Conservation (phyloP, 2,797 vertebrate genomes). For the Mormyrops boulengeri region DNA sequence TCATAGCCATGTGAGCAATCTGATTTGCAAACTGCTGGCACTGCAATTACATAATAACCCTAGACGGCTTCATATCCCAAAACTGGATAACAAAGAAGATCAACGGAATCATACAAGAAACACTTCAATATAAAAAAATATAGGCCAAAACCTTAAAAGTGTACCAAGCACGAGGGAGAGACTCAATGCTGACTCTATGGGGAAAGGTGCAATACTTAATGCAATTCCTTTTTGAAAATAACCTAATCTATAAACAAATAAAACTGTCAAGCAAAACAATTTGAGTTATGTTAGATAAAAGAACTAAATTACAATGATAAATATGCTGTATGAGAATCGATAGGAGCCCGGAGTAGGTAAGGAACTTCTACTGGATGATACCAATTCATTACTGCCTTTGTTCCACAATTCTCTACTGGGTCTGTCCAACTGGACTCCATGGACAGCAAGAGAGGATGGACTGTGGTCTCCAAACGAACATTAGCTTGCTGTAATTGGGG, state of each 20-base stretch:
- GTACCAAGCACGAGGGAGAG: neutral
- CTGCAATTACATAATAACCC: neutral
- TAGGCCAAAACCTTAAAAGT: neutral
- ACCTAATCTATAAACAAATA: neutral
- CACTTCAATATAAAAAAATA: neutral
- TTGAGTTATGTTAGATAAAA: neutral
- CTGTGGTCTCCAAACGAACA: neutral
- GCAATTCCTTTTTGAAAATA: neutral
- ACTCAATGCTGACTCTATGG: neutral
- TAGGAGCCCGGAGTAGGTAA: neutral
- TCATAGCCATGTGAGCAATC: neutral
- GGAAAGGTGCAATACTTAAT: neutral
- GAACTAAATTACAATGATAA: neutral
- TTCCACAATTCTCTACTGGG: neutral
- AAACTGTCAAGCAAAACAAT: neutral
- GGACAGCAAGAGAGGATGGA: neutral
- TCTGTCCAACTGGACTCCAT: neutral
- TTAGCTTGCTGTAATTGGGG: neutral
- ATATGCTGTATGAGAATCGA: neutral
- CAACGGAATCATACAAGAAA: neutral
- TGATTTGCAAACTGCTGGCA: neutral
- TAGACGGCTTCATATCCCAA: neutral
- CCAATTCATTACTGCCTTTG: neutral
- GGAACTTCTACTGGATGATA: neutral
- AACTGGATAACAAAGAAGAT: neutral